A percentile compares a stretch with the other conserved stretches of the same genome.
Conservation (phyloP, 2,888 invertebrate genomes). For the Drosophila greeni region DNA sequence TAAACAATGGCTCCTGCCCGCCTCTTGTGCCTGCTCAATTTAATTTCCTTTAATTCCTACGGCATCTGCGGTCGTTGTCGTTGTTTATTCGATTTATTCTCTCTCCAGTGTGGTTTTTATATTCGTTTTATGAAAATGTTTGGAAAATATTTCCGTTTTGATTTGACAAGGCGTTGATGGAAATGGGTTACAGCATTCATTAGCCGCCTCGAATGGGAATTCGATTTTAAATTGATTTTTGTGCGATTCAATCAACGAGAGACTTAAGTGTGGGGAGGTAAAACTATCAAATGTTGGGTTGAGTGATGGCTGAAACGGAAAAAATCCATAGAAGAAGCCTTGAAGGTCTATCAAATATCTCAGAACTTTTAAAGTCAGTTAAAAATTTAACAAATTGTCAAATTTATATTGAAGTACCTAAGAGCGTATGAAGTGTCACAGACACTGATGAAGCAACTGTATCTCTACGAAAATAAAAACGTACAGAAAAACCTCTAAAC, state of each 20-base stretch:
- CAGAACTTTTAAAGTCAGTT: no score
- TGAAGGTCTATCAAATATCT: neutral
- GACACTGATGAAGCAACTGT: neutral
- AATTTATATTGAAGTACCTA: no score
- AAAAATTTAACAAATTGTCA: no score
- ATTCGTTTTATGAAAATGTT: conserved; percentile 56
- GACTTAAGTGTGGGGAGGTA: conserved; percentile 13
- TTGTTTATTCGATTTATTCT: conserved; percentile 37
- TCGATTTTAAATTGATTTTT: conserved; percentile 44
- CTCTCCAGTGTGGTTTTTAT: conserved; percentile 2
- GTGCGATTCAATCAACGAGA: conserved; percentile 53
- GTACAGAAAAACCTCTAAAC: neutral
- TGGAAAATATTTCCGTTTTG: conserved; percentile 70
- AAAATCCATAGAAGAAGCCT: neutral
- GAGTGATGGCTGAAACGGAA: conserved; percentile 2
- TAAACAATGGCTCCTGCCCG: conserved; percentile 32
- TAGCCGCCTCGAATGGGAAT: conserved; percentile 11
- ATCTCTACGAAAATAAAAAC: neutral
- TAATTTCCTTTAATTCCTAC: conserved; percentile 64
- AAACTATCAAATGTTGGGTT: conserved; percentile 11
- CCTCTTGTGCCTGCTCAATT: conserved; percentile 51
- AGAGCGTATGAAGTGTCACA: neutral
- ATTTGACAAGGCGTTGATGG: conserved; percentile 65
- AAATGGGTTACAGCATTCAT: conserved; percentile 58
- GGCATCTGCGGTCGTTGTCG: conserved; percentile 17